phyloP scores from a whole-genome alignment of 2,113 vertebrate species.

The Eurystomus gularis region DNA sequence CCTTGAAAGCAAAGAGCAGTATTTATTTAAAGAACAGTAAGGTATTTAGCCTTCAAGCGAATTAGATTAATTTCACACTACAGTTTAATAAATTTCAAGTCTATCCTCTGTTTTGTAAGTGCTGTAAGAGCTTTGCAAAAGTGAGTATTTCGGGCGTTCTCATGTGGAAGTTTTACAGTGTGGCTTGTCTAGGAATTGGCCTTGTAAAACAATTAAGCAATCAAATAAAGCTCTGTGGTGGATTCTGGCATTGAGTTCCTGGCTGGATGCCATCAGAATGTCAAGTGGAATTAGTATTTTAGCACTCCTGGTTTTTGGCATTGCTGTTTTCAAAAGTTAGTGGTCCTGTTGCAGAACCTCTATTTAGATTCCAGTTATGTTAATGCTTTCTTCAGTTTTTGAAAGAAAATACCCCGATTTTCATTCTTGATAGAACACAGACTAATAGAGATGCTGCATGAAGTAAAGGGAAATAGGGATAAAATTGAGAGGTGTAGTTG shows the following conservation, averaged over 20 bases:
- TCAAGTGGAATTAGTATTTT: slow-evolving; percentile 54
- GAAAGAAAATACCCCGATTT: neutral
- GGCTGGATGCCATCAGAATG: slow-evolving; percentile 38
- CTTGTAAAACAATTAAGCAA: slow-evolving; percentile 61
- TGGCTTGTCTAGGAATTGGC: slow-evolving; percentile 21
- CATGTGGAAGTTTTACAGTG: slow-evolving; percentile 14
- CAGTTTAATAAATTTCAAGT: neutral
- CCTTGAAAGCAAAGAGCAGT: neutral
- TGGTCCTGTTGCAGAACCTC: neutral
- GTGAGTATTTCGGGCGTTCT: neutral
- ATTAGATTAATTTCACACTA: neutral
- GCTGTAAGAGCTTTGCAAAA: neutral
- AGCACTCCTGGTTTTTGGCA: neutral
- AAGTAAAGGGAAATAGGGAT: neutral
- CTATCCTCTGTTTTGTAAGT: neutral
- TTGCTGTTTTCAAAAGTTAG: neutral
- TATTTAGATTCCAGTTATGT: neutral
- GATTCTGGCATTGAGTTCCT: slow-evolving; percentile 28
- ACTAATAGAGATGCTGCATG: neutral
- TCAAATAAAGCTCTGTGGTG: slow-evolving; percentile 53
- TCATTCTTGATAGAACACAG: neutral
- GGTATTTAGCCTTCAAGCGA: neutral
- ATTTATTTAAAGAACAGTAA: slow-evolving; percentile 24
- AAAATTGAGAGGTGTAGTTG: neutral
- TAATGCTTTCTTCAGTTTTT: neutral